Evolutionary conservation across 2,797 vertebrate species (phyloP).

Genomic region (Anabacerthia variegaticeps): DNA sequence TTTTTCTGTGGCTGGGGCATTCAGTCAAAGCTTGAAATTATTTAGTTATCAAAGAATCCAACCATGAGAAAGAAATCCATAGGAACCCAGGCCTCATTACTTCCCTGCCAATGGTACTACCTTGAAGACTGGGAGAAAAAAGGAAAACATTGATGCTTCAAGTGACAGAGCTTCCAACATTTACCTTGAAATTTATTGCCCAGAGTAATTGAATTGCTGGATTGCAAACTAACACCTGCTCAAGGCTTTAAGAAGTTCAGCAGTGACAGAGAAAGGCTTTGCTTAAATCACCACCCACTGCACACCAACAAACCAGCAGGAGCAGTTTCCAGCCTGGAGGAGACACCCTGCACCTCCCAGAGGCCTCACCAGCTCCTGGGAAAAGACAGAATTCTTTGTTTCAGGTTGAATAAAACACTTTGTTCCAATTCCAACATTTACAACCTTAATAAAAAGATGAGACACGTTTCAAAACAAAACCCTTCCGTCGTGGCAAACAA

Average conservation of each 20-base stretch:
- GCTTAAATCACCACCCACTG: neutral
- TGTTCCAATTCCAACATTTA: slow-evolving; percentile 2
- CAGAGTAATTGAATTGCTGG: slow-evolving; percentile 35
- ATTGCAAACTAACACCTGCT: slow-evolving; percentile 39
- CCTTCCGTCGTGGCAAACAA: neutral
- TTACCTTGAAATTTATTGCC: slow-evolving; percentile 46
- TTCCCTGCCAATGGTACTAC: neutral
- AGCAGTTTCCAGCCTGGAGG: neutral
- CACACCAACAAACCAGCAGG: neutral
- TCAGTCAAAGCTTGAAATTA: neutral
- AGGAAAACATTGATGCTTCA: slow-evolving; percentile 1
- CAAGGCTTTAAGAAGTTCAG: neutral
- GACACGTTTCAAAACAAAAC: neutral
- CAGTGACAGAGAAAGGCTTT: neutral
- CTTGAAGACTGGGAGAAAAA: neutral
- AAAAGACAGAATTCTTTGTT: neutral
- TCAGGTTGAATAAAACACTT: neutral
- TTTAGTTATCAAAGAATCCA: slow-evolving; percentile 47
- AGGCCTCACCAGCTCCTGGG: neutral
- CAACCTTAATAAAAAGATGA: slow-evolving; percentile 3
- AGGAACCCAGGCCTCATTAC: slow-evolving; percentile 47
- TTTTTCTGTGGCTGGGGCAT: neutral
- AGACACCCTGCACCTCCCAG: neutral
- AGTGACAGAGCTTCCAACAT: slow-evolving; percentile 15
- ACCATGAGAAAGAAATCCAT: slow-evolving; percentile 38